Evolutionary conservation across 2,797 vertebrate species (phyloP), one percentile per base, ranked within the genome.

Genomic region (Phrynocephalus vlangalii): DNA sequence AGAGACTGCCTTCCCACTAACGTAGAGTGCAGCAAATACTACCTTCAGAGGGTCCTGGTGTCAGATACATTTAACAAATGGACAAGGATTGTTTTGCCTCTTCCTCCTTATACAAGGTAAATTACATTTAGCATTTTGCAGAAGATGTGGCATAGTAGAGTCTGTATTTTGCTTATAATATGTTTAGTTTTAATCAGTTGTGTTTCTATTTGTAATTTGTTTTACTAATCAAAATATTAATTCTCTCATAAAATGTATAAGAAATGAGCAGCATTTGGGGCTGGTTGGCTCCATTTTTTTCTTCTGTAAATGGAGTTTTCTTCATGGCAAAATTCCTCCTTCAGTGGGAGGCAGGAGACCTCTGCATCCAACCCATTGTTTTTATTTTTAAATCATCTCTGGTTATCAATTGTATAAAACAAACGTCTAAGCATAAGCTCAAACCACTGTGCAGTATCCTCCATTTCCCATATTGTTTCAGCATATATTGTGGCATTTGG

Each of bases 1-100:
- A 97, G 97, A 95, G 98, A 99, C 91, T 99, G 99, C 93, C 97
- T 99, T 89, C 98, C 99, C 18, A 98, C 98, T 33, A 99, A 98
- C 0, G 98, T 98, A 0, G 98, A 99, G 94, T 99, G 99, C 95
- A 98, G 96, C 30, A 97, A 95, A 70, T 99, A 98, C 95, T 98
- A 98, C 78, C 97, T 99, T 81, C 99, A 99, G 95, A 97, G 97
- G 91, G 94, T 99, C 93, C 97, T 99, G 90, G 97, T 99, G 82
- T 98, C 98, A 2, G 99, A 99, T 92, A 98, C 97, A 1, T 99
- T 98, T 95, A 99, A 99, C 96, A 99, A 99, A 94, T 99, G 99
- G 99, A 99, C 98, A 3, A 97, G 98, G n/a, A 95, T 99, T 88
- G 99, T 98, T 76, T 94, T 99, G 94, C 98, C 98, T 48, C 97